Evolutionary conservation across 2,113 vertebrate genomes (phyloP).

Genomic region (Oceanodroma tethys): DNA sequence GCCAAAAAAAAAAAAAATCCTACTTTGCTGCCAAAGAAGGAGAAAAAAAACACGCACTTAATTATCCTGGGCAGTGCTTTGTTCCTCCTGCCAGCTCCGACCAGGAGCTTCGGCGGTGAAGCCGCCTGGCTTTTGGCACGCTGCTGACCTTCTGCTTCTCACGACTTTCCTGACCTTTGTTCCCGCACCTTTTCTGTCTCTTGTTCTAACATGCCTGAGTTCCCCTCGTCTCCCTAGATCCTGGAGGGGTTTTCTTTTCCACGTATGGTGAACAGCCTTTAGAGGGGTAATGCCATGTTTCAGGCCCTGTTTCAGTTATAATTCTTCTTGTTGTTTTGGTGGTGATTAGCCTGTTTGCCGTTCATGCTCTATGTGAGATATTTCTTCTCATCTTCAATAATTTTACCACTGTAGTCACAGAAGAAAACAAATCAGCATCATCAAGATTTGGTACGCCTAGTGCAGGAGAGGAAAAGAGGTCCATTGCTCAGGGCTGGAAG

Average conservation of each 20-base stretch:
- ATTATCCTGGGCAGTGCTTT: neutral
- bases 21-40: neutral
- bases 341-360: neutral
- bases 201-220: fast-evolving
- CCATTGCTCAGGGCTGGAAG: too few species aligned
- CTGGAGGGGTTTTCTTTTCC: neutral
- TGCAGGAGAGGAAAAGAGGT: neutral
- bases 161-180: neutral
- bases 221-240: neutral
- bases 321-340: too few species aligned
- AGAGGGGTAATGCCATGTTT: fast-evolving
- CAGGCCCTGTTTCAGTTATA: fast-evolving
- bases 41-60: neutral
- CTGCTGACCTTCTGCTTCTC: neutral
- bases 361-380: fast-evolving
- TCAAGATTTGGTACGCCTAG: fast-evolving
- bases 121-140: fast-evolving
- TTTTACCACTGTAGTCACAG: fast-evolving
- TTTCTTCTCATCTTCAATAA: neutral
- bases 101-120: neutral
- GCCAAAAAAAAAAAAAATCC: neutral
- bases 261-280: fast-evolving
- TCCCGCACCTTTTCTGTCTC: neutral
- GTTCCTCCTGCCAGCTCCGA: fast-evolving
- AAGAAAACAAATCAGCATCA: neutral